Percentiles rank a stretch among this genome's conserved stretches.
These are phyloP conservation scores for Drosophila merina DNA, from an alignment of 2,888 invertebrate species.

Conservation along the genomic window DNA sequence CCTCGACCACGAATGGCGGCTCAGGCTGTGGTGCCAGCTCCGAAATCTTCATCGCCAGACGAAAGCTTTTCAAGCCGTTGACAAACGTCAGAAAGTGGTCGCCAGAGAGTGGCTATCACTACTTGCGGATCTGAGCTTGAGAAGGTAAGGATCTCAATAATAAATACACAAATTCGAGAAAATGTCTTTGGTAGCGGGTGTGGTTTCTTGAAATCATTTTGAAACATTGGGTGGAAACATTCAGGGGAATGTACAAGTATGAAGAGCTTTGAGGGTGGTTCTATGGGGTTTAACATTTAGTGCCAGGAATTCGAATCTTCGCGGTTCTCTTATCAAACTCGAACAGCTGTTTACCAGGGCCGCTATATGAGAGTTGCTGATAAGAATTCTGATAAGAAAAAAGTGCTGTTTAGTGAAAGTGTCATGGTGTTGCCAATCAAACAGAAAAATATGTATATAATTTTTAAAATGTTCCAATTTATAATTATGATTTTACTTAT, in stretches of 20 bases:
- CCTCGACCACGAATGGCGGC: slow-evolving; percentile 52
- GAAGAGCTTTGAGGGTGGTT: neutral
- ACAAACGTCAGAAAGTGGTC: slow-evolving; percentile 74
- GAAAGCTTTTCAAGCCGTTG: slow-evolving; percentile 81
- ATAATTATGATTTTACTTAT: neutral
- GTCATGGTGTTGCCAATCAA: neutral
- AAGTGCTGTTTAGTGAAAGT: neutral
- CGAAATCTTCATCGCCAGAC: slow-evolving; percentile 80
- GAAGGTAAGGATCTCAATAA: slow-evolving; percentile 28
- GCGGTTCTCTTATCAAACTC: neutral
- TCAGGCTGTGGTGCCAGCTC: slow-evolving; percentile 48
- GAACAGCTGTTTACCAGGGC: neutral
- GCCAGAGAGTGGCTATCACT: slow-evolving; percentile 77
- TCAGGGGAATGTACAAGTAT: neutral
- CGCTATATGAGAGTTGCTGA: neutral
- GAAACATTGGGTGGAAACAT: too few species aligned
- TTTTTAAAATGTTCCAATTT: neutral
- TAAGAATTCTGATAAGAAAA: neutral
- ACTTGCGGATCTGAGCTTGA: slow-evolving; percentile 63
- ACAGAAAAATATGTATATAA: neutral
- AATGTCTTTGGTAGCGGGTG: neutral
- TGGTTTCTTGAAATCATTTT: neutral
- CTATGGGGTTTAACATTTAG: neutral
- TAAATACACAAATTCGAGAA: neutral
- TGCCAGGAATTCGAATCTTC: neutral